Evolutionary conservation across 1,140 invertebrate species (phyloP).

Genomic region (Anastrepha ludens): DNA sequence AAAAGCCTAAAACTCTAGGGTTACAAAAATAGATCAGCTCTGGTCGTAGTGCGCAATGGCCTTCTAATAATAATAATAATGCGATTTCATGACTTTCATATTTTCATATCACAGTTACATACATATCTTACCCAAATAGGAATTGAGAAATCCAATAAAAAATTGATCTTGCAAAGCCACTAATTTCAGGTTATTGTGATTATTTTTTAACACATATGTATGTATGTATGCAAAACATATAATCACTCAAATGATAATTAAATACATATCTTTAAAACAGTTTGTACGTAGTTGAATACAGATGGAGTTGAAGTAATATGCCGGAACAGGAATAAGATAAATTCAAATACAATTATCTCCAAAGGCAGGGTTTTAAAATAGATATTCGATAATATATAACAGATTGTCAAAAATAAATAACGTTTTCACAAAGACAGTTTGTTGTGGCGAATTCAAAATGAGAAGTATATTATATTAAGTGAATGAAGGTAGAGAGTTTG

Average conservation of each 20-base stretch:
- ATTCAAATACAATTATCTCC: too few relatives aligned
- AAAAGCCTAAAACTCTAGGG: too few relatives aligned
- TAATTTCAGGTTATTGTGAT: background rate
- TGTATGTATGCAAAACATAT: background rate
- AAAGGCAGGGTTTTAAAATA: too few relatives aligned
- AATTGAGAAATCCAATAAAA: background rate
- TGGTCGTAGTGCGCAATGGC: too few relatives aligned
- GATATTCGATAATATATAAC: background rate
- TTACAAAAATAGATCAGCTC: too few relatives aligned
- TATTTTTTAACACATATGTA: background rate
- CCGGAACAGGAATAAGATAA: too few relatives aligned
- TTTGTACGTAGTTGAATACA: too few relatives aligned
- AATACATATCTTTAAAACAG: too few relatives aligned
- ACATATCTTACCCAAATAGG: background rate
- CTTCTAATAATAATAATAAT: too few relatives aligned
- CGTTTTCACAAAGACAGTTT: background rate
- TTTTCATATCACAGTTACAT: background rate
- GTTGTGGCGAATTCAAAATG: background rate
- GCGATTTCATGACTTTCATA: background rate
- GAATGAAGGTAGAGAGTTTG: too few relatives aligned
- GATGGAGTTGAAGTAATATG: too few relatives aligned
- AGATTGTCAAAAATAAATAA: background rate
- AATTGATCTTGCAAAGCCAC: background rate
- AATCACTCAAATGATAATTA: too few relatives aligned
- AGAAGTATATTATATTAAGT: background rate